A percentile compares a stretch with the other conserved stretches of the same genome.
These are phyloP conservation scores for Saxidomus purpurata DNA, from an alignment of 1,140 invertebrate genomes.

Conservation along the genomic window DNA sequence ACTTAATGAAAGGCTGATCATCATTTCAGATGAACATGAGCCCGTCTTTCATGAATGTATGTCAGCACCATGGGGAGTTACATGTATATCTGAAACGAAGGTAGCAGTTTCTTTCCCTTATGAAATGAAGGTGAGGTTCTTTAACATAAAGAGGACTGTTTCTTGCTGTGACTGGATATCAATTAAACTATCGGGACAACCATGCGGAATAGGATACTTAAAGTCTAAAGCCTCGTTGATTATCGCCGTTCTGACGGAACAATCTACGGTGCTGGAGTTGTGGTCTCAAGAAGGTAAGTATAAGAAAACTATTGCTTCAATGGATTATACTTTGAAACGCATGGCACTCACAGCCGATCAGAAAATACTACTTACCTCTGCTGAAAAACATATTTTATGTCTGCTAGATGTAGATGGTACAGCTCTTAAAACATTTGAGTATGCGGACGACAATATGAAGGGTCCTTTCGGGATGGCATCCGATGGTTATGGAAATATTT, in stretches of 20 bases:
- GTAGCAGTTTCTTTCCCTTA: no score
- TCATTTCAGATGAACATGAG: neutral
- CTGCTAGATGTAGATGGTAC: neutral
- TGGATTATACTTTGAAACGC: neutral
- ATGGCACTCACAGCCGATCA: neutral
- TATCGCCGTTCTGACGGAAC: neutral
- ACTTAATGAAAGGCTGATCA: no score
- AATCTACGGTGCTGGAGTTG: neutral
- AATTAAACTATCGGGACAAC: neutral
- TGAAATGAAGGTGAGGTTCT: neutral
- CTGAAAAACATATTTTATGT: neutral
- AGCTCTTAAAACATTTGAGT: neutral
- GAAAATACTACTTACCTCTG: neutral
- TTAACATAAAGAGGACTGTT: neutral
- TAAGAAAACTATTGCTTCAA: neutral
- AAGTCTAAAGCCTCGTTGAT: neutral
- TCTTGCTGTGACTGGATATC: neutral
- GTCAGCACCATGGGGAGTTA: neutral
- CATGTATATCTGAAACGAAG: no score
- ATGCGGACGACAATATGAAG: neutral
- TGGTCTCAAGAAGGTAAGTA: neutral
- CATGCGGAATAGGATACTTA: neutral
- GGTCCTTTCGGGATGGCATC: neutral
- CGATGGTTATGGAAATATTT: neutral
- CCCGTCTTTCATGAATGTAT: neutral